Conservation (phyloP, 2,797 vertebrate species). For the Microctenopoma lineatum region DNA sequence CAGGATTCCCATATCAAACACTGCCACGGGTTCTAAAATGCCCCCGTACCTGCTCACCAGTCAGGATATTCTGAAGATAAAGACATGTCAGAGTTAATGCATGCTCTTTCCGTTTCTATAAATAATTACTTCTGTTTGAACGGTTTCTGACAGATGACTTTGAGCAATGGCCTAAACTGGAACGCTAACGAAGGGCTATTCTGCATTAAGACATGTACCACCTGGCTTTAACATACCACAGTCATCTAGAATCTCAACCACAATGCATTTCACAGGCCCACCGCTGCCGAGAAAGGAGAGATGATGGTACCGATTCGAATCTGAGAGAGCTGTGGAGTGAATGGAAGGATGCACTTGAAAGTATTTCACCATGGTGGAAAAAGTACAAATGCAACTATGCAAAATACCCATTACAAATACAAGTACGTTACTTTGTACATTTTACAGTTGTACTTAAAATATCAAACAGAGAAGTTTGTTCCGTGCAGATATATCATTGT, state of each 20-base stretch:
- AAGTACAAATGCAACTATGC: not conserved
- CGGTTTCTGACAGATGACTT: slow-evolving; percentile 2
- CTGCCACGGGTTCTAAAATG: slow-evolving; percentile 38
- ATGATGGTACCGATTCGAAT: slow-evolving; percentile 52
- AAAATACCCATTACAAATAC: not conserved
- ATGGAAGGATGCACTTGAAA: not conserved
- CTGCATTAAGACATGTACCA: slow-evolving; percentile 56
- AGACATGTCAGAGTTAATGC: slow-evolving; percentile 40
- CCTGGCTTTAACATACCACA: slow-evolving; percentile 60
- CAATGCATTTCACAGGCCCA: slow-evolving; percentile 56
- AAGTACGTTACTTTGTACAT: no score
- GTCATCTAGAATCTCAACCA: slow-evolving; percentile 42
- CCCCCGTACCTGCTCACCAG: slow-evolving; percentile 29
- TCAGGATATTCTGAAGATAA: slow-evolving; percentile 53
- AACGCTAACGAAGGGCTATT: slow-evolving; percentile 40
- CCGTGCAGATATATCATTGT: no score
- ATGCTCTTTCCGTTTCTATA: slow-evolving; percentile 25
- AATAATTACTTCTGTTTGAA: slow-evolving; percentile 31
- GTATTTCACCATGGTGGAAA: not conserved
- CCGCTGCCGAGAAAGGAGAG: slow-evolving; percentile 24
- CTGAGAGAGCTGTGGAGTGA: slow-evolving; percentile 7
- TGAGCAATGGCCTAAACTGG: slow-evolving; percentile 46
- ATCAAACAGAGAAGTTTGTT: no score
- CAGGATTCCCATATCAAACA: slow-evolving; percentile 41
- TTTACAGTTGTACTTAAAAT: no score